phyloP scores from a whole-genome alignment of 2,113 vertebrate genomes.

The Dipodomys ordii region DNA sequence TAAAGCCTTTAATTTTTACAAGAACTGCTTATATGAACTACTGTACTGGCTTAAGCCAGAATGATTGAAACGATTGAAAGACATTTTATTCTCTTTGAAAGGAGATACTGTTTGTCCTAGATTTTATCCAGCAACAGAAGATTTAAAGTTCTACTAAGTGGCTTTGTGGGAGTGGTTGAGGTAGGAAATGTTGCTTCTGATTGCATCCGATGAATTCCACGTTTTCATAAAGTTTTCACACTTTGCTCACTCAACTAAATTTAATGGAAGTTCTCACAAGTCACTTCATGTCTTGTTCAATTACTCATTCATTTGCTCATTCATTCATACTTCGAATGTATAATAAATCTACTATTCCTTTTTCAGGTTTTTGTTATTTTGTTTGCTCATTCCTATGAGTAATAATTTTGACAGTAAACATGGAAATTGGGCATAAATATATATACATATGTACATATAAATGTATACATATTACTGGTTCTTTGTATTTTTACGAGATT shows the following conservation, averaged over 20 bases:
- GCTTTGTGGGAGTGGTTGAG: background rate
- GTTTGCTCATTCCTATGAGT: background rate
- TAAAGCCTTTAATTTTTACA: slow-evolving; percentile 25
- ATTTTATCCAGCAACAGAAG: slow-evolving; percentile 14
- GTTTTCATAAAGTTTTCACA: background rate
- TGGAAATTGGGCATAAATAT: background rate
- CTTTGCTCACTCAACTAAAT: background rate
- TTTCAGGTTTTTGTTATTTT: background rate
- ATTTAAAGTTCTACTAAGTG: background rate
- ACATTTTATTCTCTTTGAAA: background rate
- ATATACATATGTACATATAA: background rate
- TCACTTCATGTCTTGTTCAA: background rate
- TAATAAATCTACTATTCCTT: background rate
- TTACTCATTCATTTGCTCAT: background rate
- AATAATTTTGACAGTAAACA: background rate
- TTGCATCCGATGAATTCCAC: background rate
- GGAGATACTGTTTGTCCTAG: background rate
- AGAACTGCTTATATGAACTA: background rate
- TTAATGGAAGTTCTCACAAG: background rate
- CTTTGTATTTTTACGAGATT: background rate
- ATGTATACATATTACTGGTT: background rate
- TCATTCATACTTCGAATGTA: background rate
- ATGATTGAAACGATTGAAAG: background rate
- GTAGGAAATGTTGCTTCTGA: background rate
- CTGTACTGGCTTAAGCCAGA: background rate